phyloP scores from a whole-genome alignment of 2,797 vertebrate genomes.

The Sebastes cheni region DNA sequence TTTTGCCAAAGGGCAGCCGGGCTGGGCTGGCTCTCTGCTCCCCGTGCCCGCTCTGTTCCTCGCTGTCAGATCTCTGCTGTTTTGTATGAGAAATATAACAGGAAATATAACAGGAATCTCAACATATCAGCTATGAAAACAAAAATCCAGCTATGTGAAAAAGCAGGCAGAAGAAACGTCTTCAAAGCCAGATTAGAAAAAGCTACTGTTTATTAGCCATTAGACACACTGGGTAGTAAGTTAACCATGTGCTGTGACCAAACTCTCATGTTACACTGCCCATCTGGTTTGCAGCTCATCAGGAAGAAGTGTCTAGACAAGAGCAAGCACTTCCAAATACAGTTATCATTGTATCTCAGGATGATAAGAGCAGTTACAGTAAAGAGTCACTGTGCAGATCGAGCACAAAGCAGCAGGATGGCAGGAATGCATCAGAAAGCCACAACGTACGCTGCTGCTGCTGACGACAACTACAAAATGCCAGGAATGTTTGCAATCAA shows the following conservation, averaged over 20 bases:
- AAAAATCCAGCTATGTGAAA: not conserved
- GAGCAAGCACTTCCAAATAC: not conserved
- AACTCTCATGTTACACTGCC: slow-evolving; percentile 37
- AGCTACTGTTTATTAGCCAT: not conserved
- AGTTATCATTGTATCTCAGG: not conserved
- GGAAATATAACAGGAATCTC: not conserved
- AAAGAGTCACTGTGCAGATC: not conserved
- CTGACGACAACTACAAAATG: slow-evolving; percentile 3
- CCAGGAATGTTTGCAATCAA: slow-evolving; percentile 26
- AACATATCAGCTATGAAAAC: not conserved
- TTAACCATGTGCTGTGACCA: slow-evolving; percentile 10
- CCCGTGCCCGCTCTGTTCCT: slow-evolving; percentile 86
- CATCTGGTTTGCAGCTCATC: slow-evolving; percentile 21
- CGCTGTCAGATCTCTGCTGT: slow-evolving; percentile 88
- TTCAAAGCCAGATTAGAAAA: not conserved
- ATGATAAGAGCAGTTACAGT: not conserved
- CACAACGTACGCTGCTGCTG: not conserved
- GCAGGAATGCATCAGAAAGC: slow-evolving; percentile 2
- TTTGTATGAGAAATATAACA: not conserved
- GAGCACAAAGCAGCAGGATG: not conserved
- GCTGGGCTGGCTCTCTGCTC: slow-evolving; percentile 91
- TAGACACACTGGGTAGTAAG: not conserved
- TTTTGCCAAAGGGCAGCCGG: slow-evolving; percentile 84
- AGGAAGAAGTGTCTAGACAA: slow-evolving; percentile 13
- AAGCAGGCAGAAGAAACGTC: not conserved